Percentiles rank a stretch among this genome's conserved stretches.
phyloP scores from a whole-genome alignment of 35 echinoderm and acorn worm genomes.

The Lytechinus pictus region DNA sequence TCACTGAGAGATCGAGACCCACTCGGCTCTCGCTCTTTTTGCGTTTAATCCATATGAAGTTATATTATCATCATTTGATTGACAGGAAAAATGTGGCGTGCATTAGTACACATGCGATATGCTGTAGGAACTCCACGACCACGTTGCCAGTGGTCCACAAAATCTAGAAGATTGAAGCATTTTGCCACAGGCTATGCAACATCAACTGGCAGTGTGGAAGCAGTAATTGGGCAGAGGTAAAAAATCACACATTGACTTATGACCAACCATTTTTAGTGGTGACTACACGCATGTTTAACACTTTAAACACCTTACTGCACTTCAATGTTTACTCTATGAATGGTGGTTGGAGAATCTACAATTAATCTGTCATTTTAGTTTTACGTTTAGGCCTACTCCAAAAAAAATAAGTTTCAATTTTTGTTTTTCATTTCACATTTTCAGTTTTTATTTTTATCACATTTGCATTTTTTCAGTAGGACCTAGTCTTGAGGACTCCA shows the following conservation, averaged over 20 bases:
- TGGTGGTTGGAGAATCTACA: background rate
- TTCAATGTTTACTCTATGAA: background rate
- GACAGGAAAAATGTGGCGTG: background rate
- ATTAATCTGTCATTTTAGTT: background rate
- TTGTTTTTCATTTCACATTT: no score
- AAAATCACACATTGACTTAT: background rate
- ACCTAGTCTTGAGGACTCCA: no score
- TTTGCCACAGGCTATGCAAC: slow-evolving; percentile 2
- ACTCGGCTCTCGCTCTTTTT: background rate
- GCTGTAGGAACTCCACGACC: background rate
- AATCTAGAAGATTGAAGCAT: background rate
- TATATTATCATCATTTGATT: background rate
- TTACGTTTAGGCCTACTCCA: no score
- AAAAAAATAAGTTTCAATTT: no score
- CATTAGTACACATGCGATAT: background rate
- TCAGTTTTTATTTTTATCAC: no score
- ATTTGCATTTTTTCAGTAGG: no score
- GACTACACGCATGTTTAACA: background rate
- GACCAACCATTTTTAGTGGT: background rate
- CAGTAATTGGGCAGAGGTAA: slow-evolving; percentile 30
- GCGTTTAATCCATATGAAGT: background rate
- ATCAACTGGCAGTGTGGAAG: background rate
- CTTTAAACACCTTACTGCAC: background rate
- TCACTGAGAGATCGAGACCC: no score
- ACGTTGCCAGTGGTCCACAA: background rate